These are phyloP conservation scores for Alentia gelatinosa DNA, from an alignment of 2,888 invertebrate species.

Conservation along the genomic window DNA sequence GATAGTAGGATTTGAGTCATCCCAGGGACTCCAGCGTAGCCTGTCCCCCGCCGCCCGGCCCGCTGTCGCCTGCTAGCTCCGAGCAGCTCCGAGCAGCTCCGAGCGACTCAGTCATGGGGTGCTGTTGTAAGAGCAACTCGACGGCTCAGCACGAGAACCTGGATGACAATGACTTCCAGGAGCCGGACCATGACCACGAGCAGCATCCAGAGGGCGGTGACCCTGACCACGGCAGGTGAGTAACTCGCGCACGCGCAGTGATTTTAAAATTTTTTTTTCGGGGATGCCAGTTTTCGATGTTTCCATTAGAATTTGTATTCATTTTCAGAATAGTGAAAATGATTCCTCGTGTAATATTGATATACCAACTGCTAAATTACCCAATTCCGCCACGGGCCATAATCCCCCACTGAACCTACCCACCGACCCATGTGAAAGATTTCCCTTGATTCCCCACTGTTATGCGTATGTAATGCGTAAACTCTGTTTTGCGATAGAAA, in stretches of 20 bases:
- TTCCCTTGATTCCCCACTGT: no score
- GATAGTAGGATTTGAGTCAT: neutral
- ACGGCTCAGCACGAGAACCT: constrained; percentile 28
- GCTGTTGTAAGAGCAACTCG: constrained; percentile 25
- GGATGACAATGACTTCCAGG: constrained; percentile 52
- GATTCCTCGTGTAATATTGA: no score
- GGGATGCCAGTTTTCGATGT: no score
- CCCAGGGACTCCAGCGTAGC: neutral
- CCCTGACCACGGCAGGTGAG: constrained; percentile 28
- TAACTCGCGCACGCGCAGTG: no score
- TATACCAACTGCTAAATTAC: no score
- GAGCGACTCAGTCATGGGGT: constrained; percentile 16
- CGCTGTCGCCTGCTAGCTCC: neutral
- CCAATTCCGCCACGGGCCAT: no score
- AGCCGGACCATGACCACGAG: constrained; percentile 25
- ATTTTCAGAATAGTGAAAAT: no score
- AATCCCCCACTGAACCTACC: neutral
- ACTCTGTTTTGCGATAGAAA: no score
- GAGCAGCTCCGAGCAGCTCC: neutral
- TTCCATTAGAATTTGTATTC: no score
- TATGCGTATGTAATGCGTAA: no score
- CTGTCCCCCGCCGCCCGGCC: neutral
- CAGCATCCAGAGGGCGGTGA: neutral
- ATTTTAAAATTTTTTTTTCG: no score
- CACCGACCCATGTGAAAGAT: no score